phyloP scores from a whole-genome alignment of 1,140 invertebrate genomes.

The Drosophila albomicans region DNA sequence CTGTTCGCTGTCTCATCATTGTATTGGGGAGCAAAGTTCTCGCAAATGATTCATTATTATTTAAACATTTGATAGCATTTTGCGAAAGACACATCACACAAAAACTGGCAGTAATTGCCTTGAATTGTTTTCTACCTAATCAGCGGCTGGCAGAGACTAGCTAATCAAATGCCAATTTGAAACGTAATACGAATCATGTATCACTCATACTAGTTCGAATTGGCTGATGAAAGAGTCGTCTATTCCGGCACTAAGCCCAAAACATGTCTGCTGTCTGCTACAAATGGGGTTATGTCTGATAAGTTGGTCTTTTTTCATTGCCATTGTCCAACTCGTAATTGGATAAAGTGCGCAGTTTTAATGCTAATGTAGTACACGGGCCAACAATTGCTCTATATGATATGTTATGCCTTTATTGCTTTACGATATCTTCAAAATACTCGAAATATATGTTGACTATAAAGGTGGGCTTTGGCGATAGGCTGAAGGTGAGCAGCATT shows the following conservation, averaged over 20 bases:
- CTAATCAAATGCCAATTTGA: conserved; percentile 49
- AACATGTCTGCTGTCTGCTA: conserved; percentile 19
- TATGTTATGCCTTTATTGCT: background rate
- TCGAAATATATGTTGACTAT: too few relatives aligned
- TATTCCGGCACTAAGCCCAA: background rate
- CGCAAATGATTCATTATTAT: conserved; percentile 19
- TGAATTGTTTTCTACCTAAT: conserved; percentile 9
- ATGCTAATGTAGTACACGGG: background rate
- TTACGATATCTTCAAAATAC: background rate
- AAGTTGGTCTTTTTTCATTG: conserved; percentile 41
- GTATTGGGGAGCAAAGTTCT: conserved; percentile 17
- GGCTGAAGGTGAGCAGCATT: too few relatives aligned
- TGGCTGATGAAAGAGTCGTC: conserved; percentile 72
- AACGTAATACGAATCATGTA: conserved; percentile 17
- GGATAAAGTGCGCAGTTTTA: conserved; percentile 57
- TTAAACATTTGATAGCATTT: conserved; percentile 12
- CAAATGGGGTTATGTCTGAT: conserved; percentile 54
- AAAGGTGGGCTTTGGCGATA: too few relatives aligned
- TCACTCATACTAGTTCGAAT: conserved; percentile 23
- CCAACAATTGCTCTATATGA: too few relatives aligned
- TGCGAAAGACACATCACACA: conserved; percentile 17
- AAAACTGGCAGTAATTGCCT: background rate
- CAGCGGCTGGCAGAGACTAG: conserved; percentile 18
- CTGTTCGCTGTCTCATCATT: conserved; percentile 8
- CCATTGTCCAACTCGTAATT: conserved; percentile 30